These are phyloP conservation scores for Drosophila carrolli DNA, from an alignment of 1,140 invertebrate species.

Conservation along the genomic window DNA sequence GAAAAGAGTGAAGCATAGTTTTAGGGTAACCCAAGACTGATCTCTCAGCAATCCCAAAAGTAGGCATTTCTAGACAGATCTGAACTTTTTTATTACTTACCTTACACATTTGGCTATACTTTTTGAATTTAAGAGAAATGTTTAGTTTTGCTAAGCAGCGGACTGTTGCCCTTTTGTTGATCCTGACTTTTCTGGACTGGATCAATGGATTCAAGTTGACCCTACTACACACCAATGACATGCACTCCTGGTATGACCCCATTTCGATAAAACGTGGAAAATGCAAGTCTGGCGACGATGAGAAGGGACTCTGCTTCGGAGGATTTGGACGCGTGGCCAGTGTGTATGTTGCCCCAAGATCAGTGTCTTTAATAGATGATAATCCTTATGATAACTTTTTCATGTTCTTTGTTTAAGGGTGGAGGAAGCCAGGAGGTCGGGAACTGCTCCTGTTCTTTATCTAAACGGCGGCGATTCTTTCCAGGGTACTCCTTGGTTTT, in stretches of 20 bases:
- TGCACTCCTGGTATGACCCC: constrained; percentile 94
- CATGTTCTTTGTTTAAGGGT: constrained; percentile 79
- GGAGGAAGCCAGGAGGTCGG: constrained; percentile 85
- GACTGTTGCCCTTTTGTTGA: not conserved
- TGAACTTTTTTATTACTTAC: constrained; percentile 10
- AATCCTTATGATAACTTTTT: rapidly evolving
- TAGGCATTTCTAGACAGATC: not conserved
- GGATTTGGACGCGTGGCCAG: constrained; percentile 91
- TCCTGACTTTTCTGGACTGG: not conserved
- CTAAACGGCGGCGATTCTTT: constrained; percentile 95
- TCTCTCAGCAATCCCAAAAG: constrained; percentile 4
- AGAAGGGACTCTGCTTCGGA: constrained; percentile 89
- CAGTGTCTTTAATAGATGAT: too few species aligned
- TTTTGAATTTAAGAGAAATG: constrained; percentile 5
- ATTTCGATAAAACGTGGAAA: constrained; percentile 87
- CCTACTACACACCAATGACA: constrained; percentile 95
- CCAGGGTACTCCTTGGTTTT: constrained; percentile 93
- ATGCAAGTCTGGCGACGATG: constrained; percentile 86
- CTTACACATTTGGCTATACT: constrained; percentile 5
- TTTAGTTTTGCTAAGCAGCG: not conserved
- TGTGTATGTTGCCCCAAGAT: constrained; percentile 84
- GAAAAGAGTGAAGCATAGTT: constrained; percentile 5
- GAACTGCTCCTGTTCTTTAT: constrained; percentile 87
- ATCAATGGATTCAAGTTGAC: constrained; percentile 83
- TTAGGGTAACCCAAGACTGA: not conserved